Percentiles rank a stretch among this genome's conserved stretches.
Conservation (phyloP, 2,888 invertebrate genomes). For the Peribatodes rhomboidaria region DNA sequence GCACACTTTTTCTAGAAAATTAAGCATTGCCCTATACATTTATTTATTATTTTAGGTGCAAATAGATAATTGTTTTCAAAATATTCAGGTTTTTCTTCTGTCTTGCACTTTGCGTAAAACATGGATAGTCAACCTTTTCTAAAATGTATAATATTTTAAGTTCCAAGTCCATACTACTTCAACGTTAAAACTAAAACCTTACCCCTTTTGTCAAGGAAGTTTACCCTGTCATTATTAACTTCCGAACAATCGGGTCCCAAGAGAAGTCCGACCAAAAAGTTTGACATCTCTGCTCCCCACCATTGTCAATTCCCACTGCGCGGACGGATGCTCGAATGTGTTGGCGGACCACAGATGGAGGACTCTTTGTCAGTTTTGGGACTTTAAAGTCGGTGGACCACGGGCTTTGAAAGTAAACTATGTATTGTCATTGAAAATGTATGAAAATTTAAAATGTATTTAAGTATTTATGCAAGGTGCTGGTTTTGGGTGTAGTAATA, state of each 20-base stretch:
- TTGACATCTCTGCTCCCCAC: conserved; percentile 40
- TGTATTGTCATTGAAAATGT: neutral
- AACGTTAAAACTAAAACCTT: conserved; percentile 4
- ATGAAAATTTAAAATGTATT: too few relatives aligned
- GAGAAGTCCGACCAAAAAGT: conserved; percentile 57
- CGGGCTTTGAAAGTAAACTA: neutral
- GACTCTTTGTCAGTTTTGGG: conserved; percentile 18
- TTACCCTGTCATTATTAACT: conserved; percentile 53
- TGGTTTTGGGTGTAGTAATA: too few relatives aligned
- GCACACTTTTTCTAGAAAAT: too few relatives aligned
- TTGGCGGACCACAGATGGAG: neutral
- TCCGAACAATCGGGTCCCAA: conserved; percentile 49
- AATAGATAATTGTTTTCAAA: too few relatives aligned
- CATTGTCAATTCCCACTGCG: conserved; percentile 33
- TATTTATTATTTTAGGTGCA: too few relatives aligned
- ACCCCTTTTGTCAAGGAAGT: conserved; percentile 19
- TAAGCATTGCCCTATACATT: too few relatives aligned
- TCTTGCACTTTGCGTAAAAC: too few relatives aligned
- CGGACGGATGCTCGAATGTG: conserved; percentile 4
- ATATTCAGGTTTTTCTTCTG: too few relatives aligned
- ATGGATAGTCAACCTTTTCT: too few relatives aligned
- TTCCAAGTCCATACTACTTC: conserved; percentile 13
- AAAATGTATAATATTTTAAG: neutral
- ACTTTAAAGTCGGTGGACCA: neutral
- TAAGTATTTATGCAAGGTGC: too few relatives aligned